phyloP scores from a whole-genome alignment of 2,113 vertebrate genomes.

The Chloropsis cyanopogon region DNA sequence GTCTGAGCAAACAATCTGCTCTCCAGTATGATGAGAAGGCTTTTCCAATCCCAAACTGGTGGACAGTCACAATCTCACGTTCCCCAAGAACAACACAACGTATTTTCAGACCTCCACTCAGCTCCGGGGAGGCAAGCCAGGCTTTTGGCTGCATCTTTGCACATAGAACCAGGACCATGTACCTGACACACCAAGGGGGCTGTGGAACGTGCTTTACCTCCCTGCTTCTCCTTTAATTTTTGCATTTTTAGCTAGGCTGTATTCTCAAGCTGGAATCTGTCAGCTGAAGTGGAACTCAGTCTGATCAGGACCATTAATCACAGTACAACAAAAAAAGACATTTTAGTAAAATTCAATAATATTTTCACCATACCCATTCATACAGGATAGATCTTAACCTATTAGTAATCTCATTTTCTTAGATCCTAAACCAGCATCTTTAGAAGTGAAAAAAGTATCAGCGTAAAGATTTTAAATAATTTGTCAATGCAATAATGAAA shows the following conservation, averaged over 20 bases:
- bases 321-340: not conserved
- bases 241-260: not conserved
- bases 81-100: rapidly evolving
- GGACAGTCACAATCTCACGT: not conserved
- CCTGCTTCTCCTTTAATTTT: not conserved
- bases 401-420: not conserved
- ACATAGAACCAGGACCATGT: not conserved
- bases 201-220: not conserved
- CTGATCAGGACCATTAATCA: not conserved
- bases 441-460: not conserved
- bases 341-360: not conserved
- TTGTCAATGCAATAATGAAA: not conserved
- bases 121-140: not conserved
- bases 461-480: not conserved
- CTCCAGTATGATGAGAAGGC: not conserved
- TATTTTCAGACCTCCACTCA: not conserved
- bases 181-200: not conserved
- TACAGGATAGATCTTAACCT: not conserved
- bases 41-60: not conserved
- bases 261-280: not conserved
- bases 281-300: not conserved
- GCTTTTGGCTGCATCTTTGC: not conserved
- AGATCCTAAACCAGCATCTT: not conserved
- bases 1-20: not conserved
- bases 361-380: not conserved